Percentiles rank a stretch among this genome's conserved stretches.
These are phyloP conservation scores for Datnioides undecimradiatus DNA, from an alignment of 2,113 vertebrate genomes.

Conservation along the genomic window DNA sequence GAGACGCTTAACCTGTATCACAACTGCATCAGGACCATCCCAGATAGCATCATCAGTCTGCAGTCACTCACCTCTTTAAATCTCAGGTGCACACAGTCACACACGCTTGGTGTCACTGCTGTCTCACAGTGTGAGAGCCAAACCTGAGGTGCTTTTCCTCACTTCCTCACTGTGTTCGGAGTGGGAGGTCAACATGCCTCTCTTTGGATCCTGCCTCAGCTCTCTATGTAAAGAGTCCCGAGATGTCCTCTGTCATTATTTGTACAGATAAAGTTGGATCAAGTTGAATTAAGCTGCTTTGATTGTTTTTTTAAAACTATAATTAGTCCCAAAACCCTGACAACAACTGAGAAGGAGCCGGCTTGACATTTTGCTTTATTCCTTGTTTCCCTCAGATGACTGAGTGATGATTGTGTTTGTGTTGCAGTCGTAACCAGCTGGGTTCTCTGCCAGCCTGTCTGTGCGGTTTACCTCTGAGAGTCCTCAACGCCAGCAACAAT, in stretches of 20 bases:
- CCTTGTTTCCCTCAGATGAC: background rate
- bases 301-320: no score
- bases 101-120: background rate
- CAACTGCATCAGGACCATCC: constrained; percentile 95
- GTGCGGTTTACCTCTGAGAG: constrained; percentile 94
- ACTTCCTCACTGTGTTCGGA: no score
- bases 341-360: no score
- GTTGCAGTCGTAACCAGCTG: constrained; percentile 94
- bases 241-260: no score
- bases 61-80: constrained; percentile 94
- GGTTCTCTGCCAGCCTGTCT: constrained; percentile 91
- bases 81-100: constrained; percentile 86
- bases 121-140: background rate
- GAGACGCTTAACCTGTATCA: constrained; percentile 95
- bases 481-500: constrained; percentile 98
- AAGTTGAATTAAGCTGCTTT: no score
- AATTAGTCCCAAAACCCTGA: no score
- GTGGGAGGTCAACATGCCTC: no score
- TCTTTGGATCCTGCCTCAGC: no score
- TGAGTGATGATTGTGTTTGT: constrained; percentile 33
- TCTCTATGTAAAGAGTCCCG: no score
- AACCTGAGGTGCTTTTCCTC: background rate
- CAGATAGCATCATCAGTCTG: constrained; percentile 90
- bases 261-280: no score
- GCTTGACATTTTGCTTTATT: no score